Evolutionary conservation across 2,797 vertebrate genomes (phyloP).

Genomic region (Sus cebifrons): DNA sequence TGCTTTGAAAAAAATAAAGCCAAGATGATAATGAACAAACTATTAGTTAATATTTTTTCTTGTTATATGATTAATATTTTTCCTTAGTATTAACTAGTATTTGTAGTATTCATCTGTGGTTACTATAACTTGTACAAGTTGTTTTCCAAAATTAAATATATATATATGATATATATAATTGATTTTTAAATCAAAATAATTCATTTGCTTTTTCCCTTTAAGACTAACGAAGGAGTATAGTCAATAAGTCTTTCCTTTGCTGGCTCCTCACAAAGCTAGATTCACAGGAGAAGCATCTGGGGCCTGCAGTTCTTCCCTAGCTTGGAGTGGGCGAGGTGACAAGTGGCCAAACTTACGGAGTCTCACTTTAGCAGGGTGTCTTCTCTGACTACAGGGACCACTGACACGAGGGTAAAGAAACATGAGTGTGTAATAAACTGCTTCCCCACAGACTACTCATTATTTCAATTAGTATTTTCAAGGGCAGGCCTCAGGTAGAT

Average conservation of each 20-base stretch:
- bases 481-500: background rate
- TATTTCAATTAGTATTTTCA: slow-evolving; percentile 20
- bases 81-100: slow-evolving; percentile 50
- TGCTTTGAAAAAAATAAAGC: slow-evolving; percentile 62
- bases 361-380: background rate
- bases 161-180: background rate
- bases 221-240: background rate
- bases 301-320: background rate
- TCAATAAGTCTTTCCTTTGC: background rate
- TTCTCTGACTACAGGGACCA: background rate
- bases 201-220: slow-evolving; percentile 51
- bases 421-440: background rate
- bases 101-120: slow-evolving; percentile 28
- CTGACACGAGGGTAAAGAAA: background rate
- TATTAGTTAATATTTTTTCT: slow-evolving; percentile 4
- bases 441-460: background rate
- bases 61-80: background rate
- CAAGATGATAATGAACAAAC: background rate
- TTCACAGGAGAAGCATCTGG: background rate
- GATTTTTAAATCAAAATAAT: slow-evolving; percentile 13
- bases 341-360: background rate
- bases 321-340: background rate
- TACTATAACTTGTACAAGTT: slow-evolving; percentile 39
- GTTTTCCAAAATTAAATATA: background rate
- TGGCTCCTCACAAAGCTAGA: background rate